Evolutionary conservation across 1,140 invertebrate genomes (phyloP).

Genomic region (Schlechtendalia chinensis): DNA sequence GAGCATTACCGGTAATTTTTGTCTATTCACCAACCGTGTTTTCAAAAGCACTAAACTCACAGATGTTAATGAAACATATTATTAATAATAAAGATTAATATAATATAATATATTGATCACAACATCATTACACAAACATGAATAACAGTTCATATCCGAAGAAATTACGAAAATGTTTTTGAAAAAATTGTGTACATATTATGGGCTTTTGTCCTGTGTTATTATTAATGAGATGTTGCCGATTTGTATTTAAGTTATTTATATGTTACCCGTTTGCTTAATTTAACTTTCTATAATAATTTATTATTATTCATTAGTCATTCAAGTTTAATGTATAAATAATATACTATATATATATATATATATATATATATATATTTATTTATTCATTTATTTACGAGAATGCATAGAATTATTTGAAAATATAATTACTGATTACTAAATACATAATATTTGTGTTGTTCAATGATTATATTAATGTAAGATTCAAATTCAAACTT

Average conservation of each 20-base stretch:
- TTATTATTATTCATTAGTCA: too few species aligned
- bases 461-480: too few species aligned
- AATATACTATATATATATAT: neutral
- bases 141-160: neutral
- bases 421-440: neutral
- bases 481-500: too few species aligned
- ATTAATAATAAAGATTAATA: constrained; percentile 16
- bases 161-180: neutral
- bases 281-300: neutral
- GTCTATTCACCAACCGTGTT: neutral
- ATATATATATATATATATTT: too few species aligned
- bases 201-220: neutral
- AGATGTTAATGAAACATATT: neutral
- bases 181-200: neutral
- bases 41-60: neutral
- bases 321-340: neutral
- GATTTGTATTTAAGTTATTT: neutral
- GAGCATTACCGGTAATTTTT: constrained; percentile 36
- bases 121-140: constrained; percentile 19
- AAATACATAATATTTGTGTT: neutral
- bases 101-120: neutral
- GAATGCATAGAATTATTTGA: neutral
- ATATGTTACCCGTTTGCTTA: neutral
- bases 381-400: too few species aligned
- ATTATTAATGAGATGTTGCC: neutral